Evolutionary conservation across 2,888 invertebrate genomes (phyloP).

Genomic region (Nymphalis polychloros): DNA sequence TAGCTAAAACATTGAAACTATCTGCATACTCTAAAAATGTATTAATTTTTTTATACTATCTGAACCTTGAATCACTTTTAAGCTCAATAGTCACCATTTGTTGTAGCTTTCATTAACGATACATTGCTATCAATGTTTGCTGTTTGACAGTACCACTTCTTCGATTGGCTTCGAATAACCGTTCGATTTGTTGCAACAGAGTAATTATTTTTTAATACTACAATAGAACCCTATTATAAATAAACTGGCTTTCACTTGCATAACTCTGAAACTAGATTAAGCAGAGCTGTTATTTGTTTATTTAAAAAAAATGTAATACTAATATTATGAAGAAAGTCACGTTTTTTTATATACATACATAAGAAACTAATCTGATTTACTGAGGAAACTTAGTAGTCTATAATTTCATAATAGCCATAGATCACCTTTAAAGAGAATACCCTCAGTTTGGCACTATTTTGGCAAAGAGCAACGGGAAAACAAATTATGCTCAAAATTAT

Average conservation of each 20-base stretch:
- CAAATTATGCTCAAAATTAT: no score
- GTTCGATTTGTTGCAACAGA: slow-evolving; percentile 18
- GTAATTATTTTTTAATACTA: slow-evolving; percentile 31
- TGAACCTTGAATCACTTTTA: neutral
- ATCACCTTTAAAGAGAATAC: no score
- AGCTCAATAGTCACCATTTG: no score
- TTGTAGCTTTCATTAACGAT: neutral
- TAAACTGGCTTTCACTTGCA: slow-evolving; percentile 26
- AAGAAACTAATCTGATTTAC: no score
- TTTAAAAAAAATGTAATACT: no score
- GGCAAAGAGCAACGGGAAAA: no score
- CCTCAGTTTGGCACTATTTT: no score
- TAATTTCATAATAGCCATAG: no score
- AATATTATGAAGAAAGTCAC: no score
- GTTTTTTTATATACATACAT: no score
- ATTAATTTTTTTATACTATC: neutral
- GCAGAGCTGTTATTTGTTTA: slow-evolving; percentile 14
- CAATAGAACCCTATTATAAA: slow-evolving; percentile 24
- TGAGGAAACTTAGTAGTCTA: no score
- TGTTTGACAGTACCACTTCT: neutral
- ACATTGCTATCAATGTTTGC: neutral
- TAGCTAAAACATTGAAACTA: no score
- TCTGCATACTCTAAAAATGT: neutral
- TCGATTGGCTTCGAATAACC: slow-evolving; percentile 3
- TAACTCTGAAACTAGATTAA: slow-evolving; percentile 23